Conservation (phyloP, 53 echinoderm and acorn worm genomes). For the Arbacia lixula region DNA sequence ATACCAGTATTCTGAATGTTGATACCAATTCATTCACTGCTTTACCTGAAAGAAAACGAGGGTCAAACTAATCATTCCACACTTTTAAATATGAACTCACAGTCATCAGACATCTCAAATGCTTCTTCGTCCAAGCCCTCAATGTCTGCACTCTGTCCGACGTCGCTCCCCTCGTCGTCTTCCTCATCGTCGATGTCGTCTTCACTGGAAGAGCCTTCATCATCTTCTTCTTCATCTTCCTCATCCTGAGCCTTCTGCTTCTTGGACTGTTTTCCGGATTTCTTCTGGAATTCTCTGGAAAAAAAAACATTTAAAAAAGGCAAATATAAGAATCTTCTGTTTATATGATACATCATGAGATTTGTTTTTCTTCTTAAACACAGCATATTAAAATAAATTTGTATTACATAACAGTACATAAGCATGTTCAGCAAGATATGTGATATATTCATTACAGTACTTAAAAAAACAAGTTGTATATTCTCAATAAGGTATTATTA, state of each 20-base stretch:
- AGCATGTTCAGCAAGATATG: too few species aligned
- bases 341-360: neutral
- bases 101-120: constrained; percentile 77
- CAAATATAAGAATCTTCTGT: neutral
- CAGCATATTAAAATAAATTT: too few species aligned
- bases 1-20: too few species aligned
- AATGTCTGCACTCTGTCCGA: constrained; percentile 62
- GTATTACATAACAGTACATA: too few species aligned
- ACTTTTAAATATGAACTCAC: neutral
- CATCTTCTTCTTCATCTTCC: constrained; percentile 42
- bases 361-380: too few species aligned
- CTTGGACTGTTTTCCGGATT: constrained; percentile 24
- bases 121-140: constrained; percentile 84
- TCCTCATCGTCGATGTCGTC: constrained; percentile 56
- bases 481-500: too few species aligned
- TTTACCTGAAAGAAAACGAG: neutral
- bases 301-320: neutral
- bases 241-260: constrained; percentile 43
- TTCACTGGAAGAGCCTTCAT: constrained; percentile 52
- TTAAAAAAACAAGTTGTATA: too few species aligned
- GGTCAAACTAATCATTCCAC: neutral
- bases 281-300: constrained; percentile 56
- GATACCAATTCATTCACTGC: neutral
- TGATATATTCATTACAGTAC: too few species aligned
- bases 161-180: constrained; percentile 58